A percentile compares a stretch with the other conserved stretches of the same genome.
phyloP scores from a whole-genome alignment of 1,140 invertebrate genomes.

The Berghia stephanieae region DNA sequence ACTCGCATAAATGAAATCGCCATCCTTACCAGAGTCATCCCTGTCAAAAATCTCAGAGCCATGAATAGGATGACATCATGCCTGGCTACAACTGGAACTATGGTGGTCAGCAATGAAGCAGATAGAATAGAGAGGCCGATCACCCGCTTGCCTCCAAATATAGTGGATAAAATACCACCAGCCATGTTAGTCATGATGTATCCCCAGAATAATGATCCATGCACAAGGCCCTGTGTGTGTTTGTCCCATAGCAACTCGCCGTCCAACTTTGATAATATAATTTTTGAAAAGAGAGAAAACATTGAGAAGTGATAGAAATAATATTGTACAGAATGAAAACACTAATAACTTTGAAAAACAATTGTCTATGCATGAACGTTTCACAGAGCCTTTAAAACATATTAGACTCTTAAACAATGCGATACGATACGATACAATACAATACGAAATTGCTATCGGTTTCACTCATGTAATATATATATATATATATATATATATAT shows the following conservation, averaged over 20 bases:
- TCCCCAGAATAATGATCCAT: constrained; percentile 65
- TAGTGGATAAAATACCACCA: constrained; percentile 53
- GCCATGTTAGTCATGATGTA: constrained; percentile 62
- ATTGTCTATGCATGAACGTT: too few relatives aligned
- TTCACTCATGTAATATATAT: too few relatives aligned
- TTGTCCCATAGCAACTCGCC: constrained; percentile 63
- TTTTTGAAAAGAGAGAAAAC: neutral
- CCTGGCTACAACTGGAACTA: constrained; percentile 60
- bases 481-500: too few relatives aligned
- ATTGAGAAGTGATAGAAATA: too few relatives aligned
- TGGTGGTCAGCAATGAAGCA: constrained; percentile 51
- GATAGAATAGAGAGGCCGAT: constrained; percentile 50
- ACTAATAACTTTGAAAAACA: too few relatives aligned
- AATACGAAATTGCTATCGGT: too few relatives aligned
- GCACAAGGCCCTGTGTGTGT: constrained; percentile 58
- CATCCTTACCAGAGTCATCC: constrained; percentile 56
- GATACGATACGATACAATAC: too few relatives aligned
- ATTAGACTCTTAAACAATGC: too few relatives aligned
- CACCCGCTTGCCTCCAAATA: constrained; percentile 63
- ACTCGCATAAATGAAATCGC: neutral
- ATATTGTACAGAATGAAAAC: neutral
- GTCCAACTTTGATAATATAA: constrained; percentile 32
- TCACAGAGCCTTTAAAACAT: too few relatives aligned
- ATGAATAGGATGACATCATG: constrained; percentile 51
- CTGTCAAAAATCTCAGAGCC: constrained; percentile 54